Percentiles rank a stretch among this genome's conserved stretches.
Conservation (phyloP, 2,113 vertebrate genomes). For the Chitala chitala region DNA sequence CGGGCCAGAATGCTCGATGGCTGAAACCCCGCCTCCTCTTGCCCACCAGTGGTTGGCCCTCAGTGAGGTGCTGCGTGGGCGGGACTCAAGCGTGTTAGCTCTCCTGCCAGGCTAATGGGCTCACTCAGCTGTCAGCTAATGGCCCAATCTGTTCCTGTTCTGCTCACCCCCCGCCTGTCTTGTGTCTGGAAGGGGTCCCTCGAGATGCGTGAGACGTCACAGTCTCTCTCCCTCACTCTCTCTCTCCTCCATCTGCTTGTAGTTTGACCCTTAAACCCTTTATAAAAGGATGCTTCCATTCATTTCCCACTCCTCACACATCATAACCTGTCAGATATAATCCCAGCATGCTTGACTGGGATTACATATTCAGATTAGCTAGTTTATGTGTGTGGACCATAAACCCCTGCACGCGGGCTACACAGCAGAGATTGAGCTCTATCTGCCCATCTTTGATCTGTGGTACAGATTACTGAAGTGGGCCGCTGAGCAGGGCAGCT, state of each 20-base stretch:
- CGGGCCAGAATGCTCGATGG: neutral
- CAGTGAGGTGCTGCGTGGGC: neutral
- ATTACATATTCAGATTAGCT: neutral
- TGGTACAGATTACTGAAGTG: neutral
- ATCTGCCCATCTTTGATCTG: slow-evolving; percentile 10
- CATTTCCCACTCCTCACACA: neutral
- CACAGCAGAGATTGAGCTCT: slow-evolving; percentile 1
- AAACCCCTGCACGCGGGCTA: neutral
- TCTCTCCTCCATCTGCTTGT: slow-evolving; percentile 11
- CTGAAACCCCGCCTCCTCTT: neutral
- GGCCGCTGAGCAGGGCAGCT: neutral
- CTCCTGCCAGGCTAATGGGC: slow-evolving; percentile 5
- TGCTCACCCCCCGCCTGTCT: neutral
- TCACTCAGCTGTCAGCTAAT: slow-evolving; percentile 19
- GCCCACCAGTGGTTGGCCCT: neutral
- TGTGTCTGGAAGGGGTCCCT: slow-evolving; percentile 15
- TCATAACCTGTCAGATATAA: neutral
- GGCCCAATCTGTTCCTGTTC: slow-evolving; percentile 17
- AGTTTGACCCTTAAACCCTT: slow-evolving; percentile 2
- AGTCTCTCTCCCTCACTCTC: neutral
- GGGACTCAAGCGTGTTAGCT: neutral
- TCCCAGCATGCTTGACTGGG: neutral
- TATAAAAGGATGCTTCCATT: neutral
- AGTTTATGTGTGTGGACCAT: neutral
- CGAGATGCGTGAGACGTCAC: neutral